These are phyloP conservation scores for Tetraodon nigroviridis DNA, from an alignment of 2,113 vertebrate species.

Conservation along the genomic window DNA sequence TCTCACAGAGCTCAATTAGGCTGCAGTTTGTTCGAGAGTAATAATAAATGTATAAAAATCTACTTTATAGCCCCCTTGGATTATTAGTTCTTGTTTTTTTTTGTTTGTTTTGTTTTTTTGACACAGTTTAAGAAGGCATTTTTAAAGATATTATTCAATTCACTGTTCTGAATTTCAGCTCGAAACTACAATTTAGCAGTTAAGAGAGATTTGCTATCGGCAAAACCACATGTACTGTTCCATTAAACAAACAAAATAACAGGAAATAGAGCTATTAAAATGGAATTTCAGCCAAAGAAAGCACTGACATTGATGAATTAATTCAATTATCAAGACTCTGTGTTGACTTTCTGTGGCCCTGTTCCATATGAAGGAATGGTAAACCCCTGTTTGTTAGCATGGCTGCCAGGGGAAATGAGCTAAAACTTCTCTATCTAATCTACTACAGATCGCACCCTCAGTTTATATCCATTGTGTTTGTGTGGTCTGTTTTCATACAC, in stretches of 20 bases:
- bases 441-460: neutral
- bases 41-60: slow-evolving; percentile 3
- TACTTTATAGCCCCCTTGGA: neutral
- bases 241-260: neutral
- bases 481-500: slow-evolving; percentile 29
- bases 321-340: too few species aligned
- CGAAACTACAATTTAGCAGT: too few species aligned
- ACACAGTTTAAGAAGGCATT: neutral
- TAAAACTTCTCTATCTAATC: neutral
- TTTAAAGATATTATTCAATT: neutral
- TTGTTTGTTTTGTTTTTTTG: neutral
- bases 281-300: too few species aligned
- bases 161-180: too few species aligned
- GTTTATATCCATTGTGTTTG: neutral
- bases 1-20: neutral
- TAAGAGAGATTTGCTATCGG: too few species aligned
- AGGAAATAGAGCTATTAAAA: neutral
- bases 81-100: neutral
- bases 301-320: too few species aligned
- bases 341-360: too few species aligned
- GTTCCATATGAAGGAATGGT: too few species aligned
- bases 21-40: neutral
- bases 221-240: too few species aligned
- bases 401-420: too few species aligned
- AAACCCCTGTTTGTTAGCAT: too few species aligned